Evolutionary conservation across 2,797 vertebrate species (phyloP).

Genomic region (Betta splendens): DNA sequence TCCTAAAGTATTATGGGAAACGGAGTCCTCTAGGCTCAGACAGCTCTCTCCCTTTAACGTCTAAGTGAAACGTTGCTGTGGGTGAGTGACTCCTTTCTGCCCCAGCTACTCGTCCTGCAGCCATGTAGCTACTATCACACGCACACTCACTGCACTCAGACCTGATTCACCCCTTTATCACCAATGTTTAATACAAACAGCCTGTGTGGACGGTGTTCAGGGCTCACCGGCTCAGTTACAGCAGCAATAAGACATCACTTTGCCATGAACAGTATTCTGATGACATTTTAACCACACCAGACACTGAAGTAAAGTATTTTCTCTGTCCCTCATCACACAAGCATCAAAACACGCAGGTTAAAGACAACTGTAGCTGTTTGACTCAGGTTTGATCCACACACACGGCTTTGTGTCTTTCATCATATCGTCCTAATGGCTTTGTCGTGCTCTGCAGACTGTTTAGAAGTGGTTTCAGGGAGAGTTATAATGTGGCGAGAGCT

Average conservation of each 20-base stretch:
- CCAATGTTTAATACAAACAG: not conserved
- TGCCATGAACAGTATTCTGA: not conserved
- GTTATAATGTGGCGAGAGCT: too few species aligned
- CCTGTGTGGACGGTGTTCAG: slow-evolving; percentile 9
- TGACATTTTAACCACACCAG: not conserved
- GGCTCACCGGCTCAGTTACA: slow-evolving; percentile 6
- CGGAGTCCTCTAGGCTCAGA: slow-evolving; percentile 25
- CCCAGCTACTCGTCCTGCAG: slow-evolving; percentile 30
- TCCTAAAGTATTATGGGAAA: slow-evolving; percentile 60
- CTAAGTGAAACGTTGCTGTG: slow-evolving; percentile 32
- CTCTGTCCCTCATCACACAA: not conserved
- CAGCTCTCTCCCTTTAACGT: slow-evolving; percentile 70
- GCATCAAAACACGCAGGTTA: slow-evolving; percentile 4
- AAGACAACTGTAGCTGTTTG: slow-evolving; percentile 32
- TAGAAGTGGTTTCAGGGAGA: too few species aligned
- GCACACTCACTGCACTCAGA: slow-evolving; percentile 12
- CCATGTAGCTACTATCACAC: slow-evolving; percentile 52
- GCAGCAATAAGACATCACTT: not conserved
- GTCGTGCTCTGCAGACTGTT: slow-evolving; percentile 28
- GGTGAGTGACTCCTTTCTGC: slow-evolving; percentile 34
- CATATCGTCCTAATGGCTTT: not conserved
- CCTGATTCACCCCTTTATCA: slow-evolving; percentile 14
- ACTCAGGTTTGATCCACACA: slow-evolving; percentile 48
- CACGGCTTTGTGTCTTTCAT: slow-evolving; percentile 7
- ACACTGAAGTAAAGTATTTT: not conserved